Percentiles rank a stretch among this genome's conserved stretches.
Conservation (phyloP, 1,140 invertebrate genomes). For the Leptinotarsa texana region DNA sequence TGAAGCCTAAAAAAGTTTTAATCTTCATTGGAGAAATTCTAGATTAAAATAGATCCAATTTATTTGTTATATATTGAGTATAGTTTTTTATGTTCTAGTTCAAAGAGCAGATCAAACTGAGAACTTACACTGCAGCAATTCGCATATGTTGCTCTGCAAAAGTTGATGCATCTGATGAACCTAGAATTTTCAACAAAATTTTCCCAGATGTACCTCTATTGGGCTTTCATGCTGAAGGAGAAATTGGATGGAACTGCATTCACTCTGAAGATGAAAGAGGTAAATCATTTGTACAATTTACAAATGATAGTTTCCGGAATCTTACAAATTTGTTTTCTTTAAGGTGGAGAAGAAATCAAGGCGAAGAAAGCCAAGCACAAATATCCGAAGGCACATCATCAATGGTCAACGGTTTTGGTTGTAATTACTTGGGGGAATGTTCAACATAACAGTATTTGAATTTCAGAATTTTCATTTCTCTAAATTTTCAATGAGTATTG, state of each 20-base stretch:
- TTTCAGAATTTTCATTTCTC: background rate
- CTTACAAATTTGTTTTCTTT: background rate
- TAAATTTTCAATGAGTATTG: too few species aligned
- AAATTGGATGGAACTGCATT: slow-evolving; percentile 46
- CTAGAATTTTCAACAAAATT: slow-evolving; percentile 39
- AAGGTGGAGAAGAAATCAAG: background rate
- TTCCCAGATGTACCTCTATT: slow-evolving; percentile 42
- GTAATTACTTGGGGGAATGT: slow-evolving; percentile 33
- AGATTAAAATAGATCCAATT: background rate
- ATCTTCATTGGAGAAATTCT: background rate
- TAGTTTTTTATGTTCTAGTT: slow-evolving; percentile 37
- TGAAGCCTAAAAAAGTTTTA: background rate
- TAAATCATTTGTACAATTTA: background rate
- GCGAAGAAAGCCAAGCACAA: slow-evolving; percentile 28
- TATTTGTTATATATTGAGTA: background rate
- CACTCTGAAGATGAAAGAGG: background rate
- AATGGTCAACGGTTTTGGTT: slow-evolving; percentile 34
- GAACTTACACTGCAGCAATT: slow-evolving; percentile 38
- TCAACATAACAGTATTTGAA: background rate
- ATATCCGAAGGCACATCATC: slow-evolving; percentile 31
- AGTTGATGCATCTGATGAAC: slow-evolving; percentile 35
- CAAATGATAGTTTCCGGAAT: background rate
- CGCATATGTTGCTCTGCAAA: slow-evolving; percentile 43
- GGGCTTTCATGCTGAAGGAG: slow-evolving; percentile 41
- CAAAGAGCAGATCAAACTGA: slow-evolving; percentile 35